Percentiles rank a stretch among this genome's conserved stretches.
Conservation (phyloP, 2,888 invertebrate genomes). For the Hartigia nigra region DNA sequence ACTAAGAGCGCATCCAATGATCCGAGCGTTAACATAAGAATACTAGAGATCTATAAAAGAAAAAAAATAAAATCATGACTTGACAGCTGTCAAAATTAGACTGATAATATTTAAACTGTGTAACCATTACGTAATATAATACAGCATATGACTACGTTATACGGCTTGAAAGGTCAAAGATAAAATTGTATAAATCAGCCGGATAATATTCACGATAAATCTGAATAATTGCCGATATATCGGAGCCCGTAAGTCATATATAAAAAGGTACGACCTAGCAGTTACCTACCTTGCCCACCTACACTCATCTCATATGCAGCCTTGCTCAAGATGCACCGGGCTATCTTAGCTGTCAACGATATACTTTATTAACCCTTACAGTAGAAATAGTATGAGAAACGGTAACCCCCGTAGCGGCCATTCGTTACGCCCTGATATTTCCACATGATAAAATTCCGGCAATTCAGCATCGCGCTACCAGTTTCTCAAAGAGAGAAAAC, state of each 20-base stretch:
- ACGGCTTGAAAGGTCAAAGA: not conserved
- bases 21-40: not conserved
- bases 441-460: not conserved
- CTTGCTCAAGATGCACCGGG: not conserved
- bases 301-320: not conserved
- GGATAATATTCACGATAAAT: conserved; percentile 16
- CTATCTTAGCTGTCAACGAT: not conserved
- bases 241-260: not conserved
- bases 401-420: not conserved
- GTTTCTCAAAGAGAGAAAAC: not conserved
- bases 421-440: not conserved
- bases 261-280: not conserved
- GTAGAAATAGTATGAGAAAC: not conserved
- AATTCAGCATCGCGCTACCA: not conserved
- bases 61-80: not conserved
- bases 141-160: not conserved
- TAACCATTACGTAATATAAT: not conserved
- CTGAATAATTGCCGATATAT: conserved; percentile 16
- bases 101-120: not conserved
- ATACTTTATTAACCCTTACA: not conserved
- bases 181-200: conserved; percentile 10
- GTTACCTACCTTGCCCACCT: not conserved
- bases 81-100: not conserved
- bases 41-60: not conserved
- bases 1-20: not conserved